Evolutionary conservation across 2,797 vertebrate genomes (phyloP).

Genomic region (Miichthys miiuy): DNA sequence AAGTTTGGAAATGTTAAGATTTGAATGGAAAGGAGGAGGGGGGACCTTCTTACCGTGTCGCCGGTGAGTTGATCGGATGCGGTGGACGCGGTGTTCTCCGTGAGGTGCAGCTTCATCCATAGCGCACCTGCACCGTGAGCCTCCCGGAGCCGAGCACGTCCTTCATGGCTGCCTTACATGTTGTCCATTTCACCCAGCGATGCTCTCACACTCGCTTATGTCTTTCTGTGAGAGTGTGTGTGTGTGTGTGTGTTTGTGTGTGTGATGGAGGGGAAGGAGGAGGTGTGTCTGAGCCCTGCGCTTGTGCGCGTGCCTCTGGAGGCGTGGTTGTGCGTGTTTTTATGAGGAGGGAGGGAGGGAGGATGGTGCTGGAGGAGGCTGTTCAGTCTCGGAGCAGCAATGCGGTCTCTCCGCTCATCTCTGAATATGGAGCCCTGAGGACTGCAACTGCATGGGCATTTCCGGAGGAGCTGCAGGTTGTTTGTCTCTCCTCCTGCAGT

Average conservation of each 20-base stretch:
- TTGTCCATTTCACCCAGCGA: conserved; percentile 57
- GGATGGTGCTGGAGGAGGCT: conserved; percentile 3
- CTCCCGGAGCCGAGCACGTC: conserved; percentile 49
- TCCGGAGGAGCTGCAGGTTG: conserved; percentile 30
- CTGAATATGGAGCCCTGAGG: conserved; percentile 22
- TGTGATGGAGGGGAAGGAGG: conserved; percentile 72
- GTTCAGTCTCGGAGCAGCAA: conserved; percentile 64
- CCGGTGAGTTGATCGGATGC: conserved; percentile 54
- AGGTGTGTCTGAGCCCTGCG: conserved; percentile 81
- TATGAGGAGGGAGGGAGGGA: background rate
- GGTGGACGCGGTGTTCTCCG: conserved; percentile 55
- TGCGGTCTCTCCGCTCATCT: conserved; percentile 64
- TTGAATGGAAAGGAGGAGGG: background rate
- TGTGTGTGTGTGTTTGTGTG: conserved; percentile 32
- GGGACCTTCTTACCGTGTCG: conserved; percentile 80
- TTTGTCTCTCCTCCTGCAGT: conserved; percentile 28
- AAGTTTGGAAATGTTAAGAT: conserved; percentile 60
- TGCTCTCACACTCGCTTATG: conserved; percentile 40
- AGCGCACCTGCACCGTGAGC: conserved; percentile 61
- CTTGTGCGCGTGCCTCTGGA: conserved; percentile 71
- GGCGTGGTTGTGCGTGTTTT: conserved; percentile 78
- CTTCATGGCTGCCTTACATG: conserved; percentile 61
- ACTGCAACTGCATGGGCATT: conserved; percentile 23
- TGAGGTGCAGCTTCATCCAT: conserved; percentile 39
- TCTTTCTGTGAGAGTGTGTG: conserved; percentile 25